These are phyloP conservation scores for Todiramphus chloris DNA, from an alignment of 2,113 vertebrate genomes.

Conservation along the genomic window DNA sequence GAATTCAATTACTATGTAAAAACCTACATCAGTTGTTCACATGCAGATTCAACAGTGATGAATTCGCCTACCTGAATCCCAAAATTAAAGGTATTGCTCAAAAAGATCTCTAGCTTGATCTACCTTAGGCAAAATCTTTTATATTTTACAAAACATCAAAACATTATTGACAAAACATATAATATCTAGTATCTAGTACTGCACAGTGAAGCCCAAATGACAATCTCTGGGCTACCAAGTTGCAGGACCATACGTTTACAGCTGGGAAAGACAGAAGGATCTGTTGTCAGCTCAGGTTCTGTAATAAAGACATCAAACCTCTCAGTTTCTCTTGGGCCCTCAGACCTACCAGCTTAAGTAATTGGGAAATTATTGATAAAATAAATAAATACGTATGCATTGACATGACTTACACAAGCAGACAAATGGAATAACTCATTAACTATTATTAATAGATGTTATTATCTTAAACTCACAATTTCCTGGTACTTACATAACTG, in stretches of 20 bases:
- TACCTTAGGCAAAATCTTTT: not conserved
- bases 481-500: not conserved
- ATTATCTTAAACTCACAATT: not conserved
- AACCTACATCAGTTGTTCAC: not conserved
- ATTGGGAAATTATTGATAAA: not conserved
- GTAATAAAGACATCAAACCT: not conserved
- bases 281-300: not conserved
- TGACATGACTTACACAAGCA: not conserved
- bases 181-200: not conserved
- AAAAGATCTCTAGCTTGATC: not conserved
- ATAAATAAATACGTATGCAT: not conserved
- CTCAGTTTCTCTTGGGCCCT: not conserved
- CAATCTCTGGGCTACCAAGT: not conserved
- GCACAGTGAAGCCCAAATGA: not conserved
- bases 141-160: not conserved
- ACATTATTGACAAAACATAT: not conserved
- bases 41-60: not conserved
- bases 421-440: not conserved
- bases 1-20: not conserved
- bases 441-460: not conserved
- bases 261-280: not conserved
- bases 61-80: not conserved
- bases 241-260: not conserved
- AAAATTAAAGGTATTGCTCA: not conserved
- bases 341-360: not conserved